A percentile compares a stretch with the other conserved stretches of the same genome.
Conservation (phyloP, 2,888 invertebrate species). For the Pristionchus maxplancki region DNA sequence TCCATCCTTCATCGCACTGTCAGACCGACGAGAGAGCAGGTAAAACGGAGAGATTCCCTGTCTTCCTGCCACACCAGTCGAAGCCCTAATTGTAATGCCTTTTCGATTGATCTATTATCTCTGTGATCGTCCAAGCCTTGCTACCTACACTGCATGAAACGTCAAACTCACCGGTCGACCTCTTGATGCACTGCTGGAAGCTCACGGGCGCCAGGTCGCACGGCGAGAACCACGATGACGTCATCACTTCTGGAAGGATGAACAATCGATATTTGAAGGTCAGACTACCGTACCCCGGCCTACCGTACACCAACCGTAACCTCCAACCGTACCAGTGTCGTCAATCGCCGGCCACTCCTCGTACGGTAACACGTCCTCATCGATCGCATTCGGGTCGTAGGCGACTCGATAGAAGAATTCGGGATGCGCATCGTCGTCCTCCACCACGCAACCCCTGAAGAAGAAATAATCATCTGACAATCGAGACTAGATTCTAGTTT, state of each 20-base stretch:
- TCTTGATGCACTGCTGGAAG: constrained; percentile 10
- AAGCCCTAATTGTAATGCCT: no score
- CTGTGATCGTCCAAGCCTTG: no score
- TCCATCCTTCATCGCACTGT: no score
- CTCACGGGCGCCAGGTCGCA: constrained; percentile 6
- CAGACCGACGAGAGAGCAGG: no score
- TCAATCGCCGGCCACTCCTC: neutral
- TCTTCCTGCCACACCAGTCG: no score
- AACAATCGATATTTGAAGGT: neutral
- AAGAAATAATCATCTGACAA: no score
- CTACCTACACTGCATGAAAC: no score
- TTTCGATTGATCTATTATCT: no score
- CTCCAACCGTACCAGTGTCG: neutral
- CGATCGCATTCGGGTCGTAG: neutral
- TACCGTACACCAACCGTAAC: no score
- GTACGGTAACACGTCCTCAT: neutral
- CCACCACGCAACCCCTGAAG: constrained; percentile 27
- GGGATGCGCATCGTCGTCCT: constrained; percentile 12
- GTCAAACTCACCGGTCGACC: neutral
- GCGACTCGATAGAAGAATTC: constrained; percentile 8
- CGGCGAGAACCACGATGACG: constrained; percentile 18
- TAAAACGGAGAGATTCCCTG: no score
- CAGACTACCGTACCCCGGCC: neutral
- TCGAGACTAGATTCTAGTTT: no score
- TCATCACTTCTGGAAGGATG: neutral